Base-by-base conservation (phyloP, 2,888 invertebrate genomes). In the Coelopa pilipes region DNA sequence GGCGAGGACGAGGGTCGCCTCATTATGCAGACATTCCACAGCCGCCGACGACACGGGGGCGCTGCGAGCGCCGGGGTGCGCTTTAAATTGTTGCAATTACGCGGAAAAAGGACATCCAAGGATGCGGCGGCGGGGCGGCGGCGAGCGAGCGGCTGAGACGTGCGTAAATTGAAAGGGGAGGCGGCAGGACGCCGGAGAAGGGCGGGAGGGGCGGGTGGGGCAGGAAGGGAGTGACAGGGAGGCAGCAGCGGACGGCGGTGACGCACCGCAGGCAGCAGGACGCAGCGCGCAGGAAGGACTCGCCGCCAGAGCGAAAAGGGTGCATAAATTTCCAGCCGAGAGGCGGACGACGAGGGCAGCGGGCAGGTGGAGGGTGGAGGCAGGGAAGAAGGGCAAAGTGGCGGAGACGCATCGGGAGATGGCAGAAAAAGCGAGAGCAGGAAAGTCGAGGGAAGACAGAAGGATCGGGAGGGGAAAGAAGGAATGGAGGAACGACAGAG, bases 71-170 rank as follows among this genome's bases (percentile, higher is more conserved):
- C n/a, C 9, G 34, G 62, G 34, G 62, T 62, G 24, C 15, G 34
- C 62, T 62, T 62, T 62, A n/a, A 62, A 62, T 59, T 21, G 57
- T 62, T 62, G 34, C 62, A 24, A 62, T 62, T 34, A 34, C n/a
- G 62, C 34, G n/a, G 24, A 60, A 9, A 9, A 60, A 60, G 60
- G 21, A 34, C 34, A 9, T 60, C 15, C 24, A 62, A 34, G 21
- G 13, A 62, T 62, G 24, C 34, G 19, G 57, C 17, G 24, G 4
- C 12, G 24, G 15, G 62, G 15, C 24, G n/a, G 11, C 21, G n/a
- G 15, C 24, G 19, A 34, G 34, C 62, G n/a, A 34, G 62, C 62
- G 12, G 34, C 15, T 34, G 34, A 62, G 34, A 62, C 34, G 15
- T 62, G 45, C 34, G 45, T 15, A 62, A 62, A 34, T 62, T 62